Base-by-base conservation (phyloP, 2,797 vertebrate genomes). In the Muraenolepis orangiensis region DNA sequence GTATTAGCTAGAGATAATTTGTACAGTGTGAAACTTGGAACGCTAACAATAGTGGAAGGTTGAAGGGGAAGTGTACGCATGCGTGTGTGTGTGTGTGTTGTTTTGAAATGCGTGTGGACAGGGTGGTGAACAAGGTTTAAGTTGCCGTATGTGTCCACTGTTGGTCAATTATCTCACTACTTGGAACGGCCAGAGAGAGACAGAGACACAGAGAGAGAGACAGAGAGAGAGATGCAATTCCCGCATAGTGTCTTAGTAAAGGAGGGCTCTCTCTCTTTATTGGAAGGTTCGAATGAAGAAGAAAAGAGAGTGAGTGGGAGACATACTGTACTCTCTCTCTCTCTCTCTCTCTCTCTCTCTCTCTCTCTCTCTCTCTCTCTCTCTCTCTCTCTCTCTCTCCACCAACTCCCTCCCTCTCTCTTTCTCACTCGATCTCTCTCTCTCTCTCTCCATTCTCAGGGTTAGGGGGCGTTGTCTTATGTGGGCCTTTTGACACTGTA, bases 331-430 rank as follows among this genome's bases (percentile, higher is more conserved):
- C 69, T 14, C 7, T n/a, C 87, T 87, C 86, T 86, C 87, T 87
- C 81, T 85, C 88, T 81, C 77, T 86, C 81, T 30, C 20, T 57
- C 42, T 72, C 71, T 23, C 78, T 89, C 88, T 87, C 79, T 79
- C 1, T 68, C 70, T 71, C 23, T 32, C 16, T 69, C 40, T 79
- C 36, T 70, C 20, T 23, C 69, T 14, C 7, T n/a, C 87, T 87
- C 86, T 89, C 88, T 87, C 79, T 79, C 1, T 68, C 70, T 71
- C 23, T 32, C 16, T 69, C 40, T 79, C 36, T 70, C 20, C 42
- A 16, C n/a, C n/a, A n/a, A n/a, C n/a, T 23, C 69, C 6, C 7
- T n/a, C 87, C 86, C 86, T 86, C 87, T 87, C 81, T 85, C 88
- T 81, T 76, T 86, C 81, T 30, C 20, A 31, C 42, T 72, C 71